Base-by-base conservation (phyloP, 2,888 invertebrate species). In the Cartodere bifasciata region DNA sequence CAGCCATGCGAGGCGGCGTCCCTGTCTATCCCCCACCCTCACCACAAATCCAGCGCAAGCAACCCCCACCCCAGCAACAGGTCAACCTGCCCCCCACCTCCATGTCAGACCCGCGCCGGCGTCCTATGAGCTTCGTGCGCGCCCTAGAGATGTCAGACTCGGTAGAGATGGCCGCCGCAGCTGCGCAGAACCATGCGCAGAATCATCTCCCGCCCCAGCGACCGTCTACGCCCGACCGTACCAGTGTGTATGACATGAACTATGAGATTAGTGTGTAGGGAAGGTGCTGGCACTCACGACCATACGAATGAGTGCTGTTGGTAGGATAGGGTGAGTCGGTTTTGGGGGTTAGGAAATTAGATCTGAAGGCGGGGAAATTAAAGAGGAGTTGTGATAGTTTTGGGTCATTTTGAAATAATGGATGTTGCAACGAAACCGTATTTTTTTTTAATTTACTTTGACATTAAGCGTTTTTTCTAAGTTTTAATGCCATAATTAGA, bases 181-280 rank as follows among this genome's bases (percentile, higher is more conserved):
- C 37, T 22, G 43, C 49, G 4, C 53, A 54, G 62, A 69, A 47
- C 50, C 62, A 51, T 46, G 61, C 41, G 52, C 62, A 48, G 9
- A 28, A 7, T 28, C 37, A 31, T 17, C 17, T 37, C 16, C 28
- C 29, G 41, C 39, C 43, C 9, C 49, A 46, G 30, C 42, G 49
- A 22, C 51, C 73, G 28, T 69, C 72, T 20, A 75, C 82, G 10
- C 81, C 85, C 28, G 86, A 87, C 60, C 78, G 87, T 49, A 80
- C 83, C 50, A 86, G 86, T 62, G 83, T 87, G 44, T 90, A 90
- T 63, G 88, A 90, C 62, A 86, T 86, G 79, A 90, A 87, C 68
- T 88, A 90, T 63, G 90, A 90, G 64, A 90, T 90, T 67, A 87
- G 87, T 47, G 88, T 90, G 70, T 90, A 83, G 84, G 59, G 56